These are phyloP conservation scores for Solenopsis fugax DNA, from an alignment of 1,140 invertebrate genomes.

Conservation along the genomic window DNA sequence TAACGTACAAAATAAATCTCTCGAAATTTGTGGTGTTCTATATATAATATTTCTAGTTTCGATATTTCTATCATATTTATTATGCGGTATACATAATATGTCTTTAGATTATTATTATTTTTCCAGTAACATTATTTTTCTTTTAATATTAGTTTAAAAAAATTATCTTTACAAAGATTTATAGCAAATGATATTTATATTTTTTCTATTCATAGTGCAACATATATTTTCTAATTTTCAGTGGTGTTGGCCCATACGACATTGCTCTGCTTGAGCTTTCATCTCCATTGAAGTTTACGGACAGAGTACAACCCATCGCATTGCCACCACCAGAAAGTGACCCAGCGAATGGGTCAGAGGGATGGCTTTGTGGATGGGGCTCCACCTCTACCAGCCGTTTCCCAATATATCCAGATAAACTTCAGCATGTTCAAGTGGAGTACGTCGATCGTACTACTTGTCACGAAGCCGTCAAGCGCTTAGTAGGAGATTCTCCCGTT, in stretches of 20 bases:
- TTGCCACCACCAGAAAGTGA: slow-evolving; percentile 83
- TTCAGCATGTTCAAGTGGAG: slow-evolving; percentile 73
- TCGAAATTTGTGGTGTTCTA: not conserved
- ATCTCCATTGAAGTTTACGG: slow-evolving; percentile 82
- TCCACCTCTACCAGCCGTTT: slow-evolving; percentile 72
- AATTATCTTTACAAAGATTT: not conserved
- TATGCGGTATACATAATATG: too few relatives aligned
- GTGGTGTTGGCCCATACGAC: slow-evolving; percentile 87
- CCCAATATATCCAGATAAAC: slow-evolving; percentile 60
- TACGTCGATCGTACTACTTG: slow-evolving; percentile 71
- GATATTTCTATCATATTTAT: too few relatives aligned
- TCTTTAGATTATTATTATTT: not conserved
- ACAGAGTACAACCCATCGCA: slow-evolving; percentile 85
- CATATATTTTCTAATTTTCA: slow-evolving; percentile 54
- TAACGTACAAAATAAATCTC: not conserved
- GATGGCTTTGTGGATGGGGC: slow-evolving; percentile 86
- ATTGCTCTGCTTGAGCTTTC: slow-evolving; percentile 88
- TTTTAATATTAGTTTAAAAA: not conserved
- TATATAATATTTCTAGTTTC: not conserved
- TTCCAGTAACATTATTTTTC: not conserved
- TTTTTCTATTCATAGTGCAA: not conserved
- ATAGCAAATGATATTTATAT: not conserved
- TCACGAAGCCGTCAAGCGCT: slow-evolving; percentile 49
- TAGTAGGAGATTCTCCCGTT: slow-evolving; percentile 75
- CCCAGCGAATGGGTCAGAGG: slow-evolving; percentile 71